These are phyloP conservation scores for Bovichtus variegatus DNA, from an alignment of 2,797 vertebrate species.

Conservation along the genomic window DNA sequence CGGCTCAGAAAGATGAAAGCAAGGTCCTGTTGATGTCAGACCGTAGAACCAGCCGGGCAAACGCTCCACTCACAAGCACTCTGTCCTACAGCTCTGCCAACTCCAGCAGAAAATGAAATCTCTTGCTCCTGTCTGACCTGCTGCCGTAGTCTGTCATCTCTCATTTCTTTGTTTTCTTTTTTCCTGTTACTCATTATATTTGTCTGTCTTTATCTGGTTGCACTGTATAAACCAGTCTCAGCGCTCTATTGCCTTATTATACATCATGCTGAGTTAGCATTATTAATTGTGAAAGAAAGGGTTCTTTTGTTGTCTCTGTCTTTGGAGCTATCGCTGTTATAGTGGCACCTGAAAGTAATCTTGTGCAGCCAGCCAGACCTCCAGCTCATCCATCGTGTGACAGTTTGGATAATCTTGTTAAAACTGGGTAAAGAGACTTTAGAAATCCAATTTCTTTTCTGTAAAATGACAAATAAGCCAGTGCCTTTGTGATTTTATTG, in stretches of 20 bases:
- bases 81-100: constrained; percentile 27
- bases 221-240: not conserved
- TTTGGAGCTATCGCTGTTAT: not conserved
- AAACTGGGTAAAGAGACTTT: not conserved
- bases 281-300: not conserved
- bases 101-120: constrained; percentile 50
- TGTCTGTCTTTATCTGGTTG: not conserved
- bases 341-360: not conserved
- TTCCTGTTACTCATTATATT: constrained; percentile 6
- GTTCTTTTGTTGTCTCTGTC: not conserved
- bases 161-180: constrained; percentile 2
- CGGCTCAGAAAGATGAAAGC: constrained; percentile 23
- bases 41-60: constrained; percentile 31
- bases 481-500: not conserved
- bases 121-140: constrained; percentile 32
- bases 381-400: not conserved
- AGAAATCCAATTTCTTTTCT: not conserved
- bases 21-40: constrained; percentile 21
- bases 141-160: constrained; percentile 23
- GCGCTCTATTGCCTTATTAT: not conserved
- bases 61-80: constrained; percentile 28
- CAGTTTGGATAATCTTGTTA: constrained; percentile 13
- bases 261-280: not conserved
- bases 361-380: not conserved
- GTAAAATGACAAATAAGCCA: constrained; percentile 1